Conservation (phyloP, 2,888 invertebrate species). For the Athetis lepigone region DNA sequence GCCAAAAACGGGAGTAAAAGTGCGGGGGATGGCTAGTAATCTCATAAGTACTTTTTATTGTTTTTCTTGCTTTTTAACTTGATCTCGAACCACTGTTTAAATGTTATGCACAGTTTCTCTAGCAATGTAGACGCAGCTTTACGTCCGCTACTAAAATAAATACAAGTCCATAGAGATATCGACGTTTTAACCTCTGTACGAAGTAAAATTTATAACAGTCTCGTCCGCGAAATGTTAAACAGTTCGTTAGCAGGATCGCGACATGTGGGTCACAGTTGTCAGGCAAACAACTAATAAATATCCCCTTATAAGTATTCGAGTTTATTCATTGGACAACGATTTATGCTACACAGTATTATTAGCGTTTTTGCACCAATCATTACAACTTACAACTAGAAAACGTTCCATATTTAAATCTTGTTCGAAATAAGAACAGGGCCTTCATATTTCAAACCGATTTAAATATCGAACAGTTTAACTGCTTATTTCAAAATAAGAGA, state of each 20-base stretch:
- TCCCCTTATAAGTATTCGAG: slow-evolving; percentile 55
- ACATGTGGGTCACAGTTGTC: slow-evolving; percentile 62
- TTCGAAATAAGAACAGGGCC: slow-evolving; percentile 38
- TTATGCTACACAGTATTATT: slow-evolving; percentile 48
- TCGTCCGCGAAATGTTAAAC: slow-evolving; percentile 75
- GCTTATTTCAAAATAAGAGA: slow-evolving; percentile 30
- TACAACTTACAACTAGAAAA: slow-evolving; percentile 32
- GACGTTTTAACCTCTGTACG: slow-evolving; percentile 69
- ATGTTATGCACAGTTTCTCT: too few relatives aligned
- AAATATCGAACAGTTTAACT: too few relatives aligned
- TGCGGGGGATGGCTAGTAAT: too few relatives aligned
- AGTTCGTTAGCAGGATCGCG: slow-evolving; percentile 73
- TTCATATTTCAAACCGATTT: too few relatives aligned
- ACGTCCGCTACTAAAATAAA: slow-evolving; percentile 36
- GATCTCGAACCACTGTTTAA: too few relatives aligned
- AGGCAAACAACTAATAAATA: slow-evolving; percentile 57
- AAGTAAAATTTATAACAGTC: slow-evolving; percentile 73
- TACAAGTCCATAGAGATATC: slow-evolving; percentile 49
- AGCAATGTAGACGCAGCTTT: slow-evolving; percentile 25
- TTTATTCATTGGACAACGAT: slow-evolving; percentile 51
- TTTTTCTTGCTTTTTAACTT: too few relatives aligned
- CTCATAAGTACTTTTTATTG: too few relatives aligned
- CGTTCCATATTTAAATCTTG: slow-evolving; percentile 16
- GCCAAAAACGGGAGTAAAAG: too few relatives aligned
- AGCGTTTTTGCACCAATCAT: slow-evolving; percentile 35